phyloP scores from a whole-genome alignment of 1,140 invertebrate genomes.

The Melanaphis sacchari region DNA sequence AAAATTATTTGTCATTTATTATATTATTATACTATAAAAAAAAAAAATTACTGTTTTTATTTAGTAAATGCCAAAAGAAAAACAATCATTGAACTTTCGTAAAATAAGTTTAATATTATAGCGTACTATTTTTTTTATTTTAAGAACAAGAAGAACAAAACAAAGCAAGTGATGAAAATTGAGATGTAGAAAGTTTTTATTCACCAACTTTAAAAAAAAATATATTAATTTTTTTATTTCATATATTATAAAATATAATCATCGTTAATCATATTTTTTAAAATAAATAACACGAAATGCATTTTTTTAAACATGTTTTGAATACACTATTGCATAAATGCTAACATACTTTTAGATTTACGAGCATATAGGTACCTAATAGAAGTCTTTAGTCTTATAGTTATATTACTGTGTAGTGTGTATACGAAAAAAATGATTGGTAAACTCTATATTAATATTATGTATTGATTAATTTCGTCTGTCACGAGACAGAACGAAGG shows the following conservation, averaged over 20 bases:
- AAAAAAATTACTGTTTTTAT: neutral
- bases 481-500: too few species aligned
- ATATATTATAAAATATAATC: neutral
- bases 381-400: too few species aligned
- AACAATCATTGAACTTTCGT: neutral
- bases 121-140: neutral
- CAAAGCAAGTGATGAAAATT: neutral
- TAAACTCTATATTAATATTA: too few species aligned
- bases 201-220: neutral
- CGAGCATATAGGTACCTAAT: too few species aligned
- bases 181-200: neutral
- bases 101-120: neutral
- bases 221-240: neutral
- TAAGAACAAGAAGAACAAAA: neutral
- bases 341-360: too few species aligned
- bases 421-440: too few species aligned
- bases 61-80: neutral
- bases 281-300: neutral
- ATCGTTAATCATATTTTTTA: neutral
- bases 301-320: neutral
- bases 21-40: neutral
- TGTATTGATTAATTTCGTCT: too few species aligned
- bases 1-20: neutral
- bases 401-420: too few species aligned
- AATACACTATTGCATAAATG: neutral